Evolutionary conservation across 1,140 invertebrate species (phyloP).

Genomic region (Orussus abietinus): DNA sequence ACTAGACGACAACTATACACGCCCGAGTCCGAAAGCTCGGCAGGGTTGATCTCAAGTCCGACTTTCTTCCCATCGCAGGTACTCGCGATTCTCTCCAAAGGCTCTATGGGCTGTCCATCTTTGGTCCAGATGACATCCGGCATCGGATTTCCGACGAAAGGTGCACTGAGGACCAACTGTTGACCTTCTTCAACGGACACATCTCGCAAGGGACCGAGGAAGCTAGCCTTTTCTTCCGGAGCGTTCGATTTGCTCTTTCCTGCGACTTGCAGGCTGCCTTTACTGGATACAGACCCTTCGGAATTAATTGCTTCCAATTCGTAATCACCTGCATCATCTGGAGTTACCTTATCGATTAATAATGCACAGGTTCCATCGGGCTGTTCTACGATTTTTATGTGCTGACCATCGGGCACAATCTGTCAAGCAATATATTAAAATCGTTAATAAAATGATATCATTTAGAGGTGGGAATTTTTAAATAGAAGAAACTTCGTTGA

Average conservation of each 20-base stretch:
- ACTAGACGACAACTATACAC: constrained; percentile 69
- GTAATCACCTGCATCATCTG: constrained; percentile 73
- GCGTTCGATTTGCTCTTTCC: constrained; percentile 58
- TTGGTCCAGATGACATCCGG: constrained; percentile 82
- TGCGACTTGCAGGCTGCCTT: constrained; percentile 65
- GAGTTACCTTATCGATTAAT: constrained; percentile 61
- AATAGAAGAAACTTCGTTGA: no score
- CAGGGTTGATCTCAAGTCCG: constrained; percentile 71
- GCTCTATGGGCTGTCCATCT: constrained; percentile 64
- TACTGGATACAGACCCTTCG: constrained; percentile 66
- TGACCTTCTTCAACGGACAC: constrained; percentile 74
- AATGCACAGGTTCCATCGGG: constrained; percentile 68
- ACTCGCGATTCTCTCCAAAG: constrained; percentile 63
- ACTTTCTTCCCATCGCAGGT: constrained; percentile 80
- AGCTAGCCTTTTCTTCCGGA: constrained; percentile 70
- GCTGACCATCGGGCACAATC: constrained; percentile 69
- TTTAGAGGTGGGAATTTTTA: constrained; percentile 10
- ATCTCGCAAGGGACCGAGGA: constrained; percentile 71
- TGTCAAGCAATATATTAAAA: constrained; percentile 13
- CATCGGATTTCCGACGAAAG: constrained; percentile 81
- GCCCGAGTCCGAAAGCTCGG: constrained; percentile 70
- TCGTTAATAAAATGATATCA: constrained; percentile 5
- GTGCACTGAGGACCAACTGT: constrained; percentile 61
- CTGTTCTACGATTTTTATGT: constrained; percentile 61
- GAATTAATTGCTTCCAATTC: constrained; percentile 71